Percentiles rank a stretch among this genome's conserved stretches.
phyloP scores from a whole-genome alignment of 2,113 vertebrate genomes.

The Naja naja region DNA sequence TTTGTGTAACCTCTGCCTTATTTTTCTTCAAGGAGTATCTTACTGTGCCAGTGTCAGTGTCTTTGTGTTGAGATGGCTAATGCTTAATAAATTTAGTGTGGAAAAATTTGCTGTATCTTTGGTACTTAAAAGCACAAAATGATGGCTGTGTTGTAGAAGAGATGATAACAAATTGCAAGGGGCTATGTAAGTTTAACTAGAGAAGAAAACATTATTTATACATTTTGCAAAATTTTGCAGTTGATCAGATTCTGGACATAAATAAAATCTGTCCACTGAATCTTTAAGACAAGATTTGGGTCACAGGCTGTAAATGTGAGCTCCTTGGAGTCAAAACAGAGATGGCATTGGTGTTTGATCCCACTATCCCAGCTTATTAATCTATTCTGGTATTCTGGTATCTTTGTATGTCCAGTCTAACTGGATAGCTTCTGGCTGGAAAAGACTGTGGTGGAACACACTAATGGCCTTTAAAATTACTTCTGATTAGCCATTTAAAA shows the following conservation, averaged over 20 bases:
- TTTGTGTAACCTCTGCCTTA: neutral
- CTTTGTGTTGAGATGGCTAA: neutral
- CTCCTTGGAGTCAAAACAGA: neutral
- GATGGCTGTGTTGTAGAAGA: neutral
- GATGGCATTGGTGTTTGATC: neutral
- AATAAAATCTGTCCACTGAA: neutral
- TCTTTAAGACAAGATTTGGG: neutral
- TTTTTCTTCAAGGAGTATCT: neutral
- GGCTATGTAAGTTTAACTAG: neutral
- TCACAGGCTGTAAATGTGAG: neutral
- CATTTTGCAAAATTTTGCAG: neutral
- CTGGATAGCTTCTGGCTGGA: neutral
- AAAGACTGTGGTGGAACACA: neutral
- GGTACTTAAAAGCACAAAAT: neutral
- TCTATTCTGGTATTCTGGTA: neutral
- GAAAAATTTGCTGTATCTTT: neutral
- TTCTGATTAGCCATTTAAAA: neutral
- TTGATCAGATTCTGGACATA: neutral
- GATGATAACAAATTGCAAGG: neutral
- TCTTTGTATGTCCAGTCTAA: neutral
- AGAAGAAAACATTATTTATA: neutral
- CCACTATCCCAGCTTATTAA: neutral
- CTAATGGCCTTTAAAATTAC: neutral
- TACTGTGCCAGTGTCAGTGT: neutral
- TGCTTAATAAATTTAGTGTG: neutral